Evolutionary conservation across 2,888 invertebrate genomes (phyloP).

Genomic region (Cryptophagus acutangulus): DNA sequence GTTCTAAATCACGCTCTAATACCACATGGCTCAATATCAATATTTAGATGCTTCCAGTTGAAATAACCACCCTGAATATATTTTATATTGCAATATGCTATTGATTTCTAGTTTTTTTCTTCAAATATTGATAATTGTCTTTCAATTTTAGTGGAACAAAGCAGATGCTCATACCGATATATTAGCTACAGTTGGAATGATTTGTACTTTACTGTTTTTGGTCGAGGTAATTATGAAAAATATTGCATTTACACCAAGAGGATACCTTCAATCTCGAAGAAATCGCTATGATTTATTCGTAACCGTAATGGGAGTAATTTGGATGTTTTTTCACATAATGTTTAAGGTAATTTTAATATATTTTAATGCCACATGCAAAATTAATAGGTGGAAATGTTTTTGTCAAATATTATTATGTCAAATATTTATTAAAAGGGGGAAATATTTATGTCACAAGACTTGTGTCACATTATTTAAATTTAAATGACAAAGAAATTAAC

Average conservation of each 20-base stretch:
- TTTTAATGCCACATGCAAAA: too few relatives aligned
- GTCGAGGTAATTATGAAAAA: constrained; percentile 97
- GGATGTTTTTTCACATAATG: constrained; percentile 92
- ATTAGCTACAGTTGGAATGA: constrained; percentile 80
- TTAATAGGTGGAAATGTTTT: too few relatives aligned
- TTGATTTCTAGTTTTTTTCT: too few relatives aligned
- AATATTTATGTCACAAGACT: neutral
- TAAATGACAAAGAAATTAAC: too few relatives aligned
- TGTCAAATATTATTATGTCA: neutral
- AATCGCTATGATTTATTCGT: constrained; percentile 97
- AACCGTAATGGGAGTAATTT: constrained; percentile 91
- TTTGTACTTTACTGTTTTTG: constrained; percentile 88
- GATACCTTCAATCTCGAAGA: constrained; percentile 96
- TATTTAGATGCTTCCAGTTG: too few relatives aligned
- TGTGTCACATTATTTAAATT: too few relatives aligned
- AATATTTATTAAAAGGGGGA: neutral
- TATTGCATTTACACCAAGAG: constrained; percentile 94
- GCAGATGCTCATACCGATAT: constrained; percentile 73
- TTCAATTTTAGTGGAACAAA: constrained; percentile 71
- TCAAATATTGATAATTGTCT: neutral
- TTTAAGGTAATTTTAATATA: constrained; percentile 67
- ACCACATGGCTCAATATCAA: too few relatives aligned
- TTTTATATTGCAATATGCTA: too few relatives aligned
- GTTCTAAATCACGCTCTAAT: too few relatives aligned
- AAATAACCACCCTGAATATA: too few relatives aligned